Base-by-base conservation (phyloP, 2,113 vertebrate species). In the Gnathonemus echidnorhynchus region DNA sequence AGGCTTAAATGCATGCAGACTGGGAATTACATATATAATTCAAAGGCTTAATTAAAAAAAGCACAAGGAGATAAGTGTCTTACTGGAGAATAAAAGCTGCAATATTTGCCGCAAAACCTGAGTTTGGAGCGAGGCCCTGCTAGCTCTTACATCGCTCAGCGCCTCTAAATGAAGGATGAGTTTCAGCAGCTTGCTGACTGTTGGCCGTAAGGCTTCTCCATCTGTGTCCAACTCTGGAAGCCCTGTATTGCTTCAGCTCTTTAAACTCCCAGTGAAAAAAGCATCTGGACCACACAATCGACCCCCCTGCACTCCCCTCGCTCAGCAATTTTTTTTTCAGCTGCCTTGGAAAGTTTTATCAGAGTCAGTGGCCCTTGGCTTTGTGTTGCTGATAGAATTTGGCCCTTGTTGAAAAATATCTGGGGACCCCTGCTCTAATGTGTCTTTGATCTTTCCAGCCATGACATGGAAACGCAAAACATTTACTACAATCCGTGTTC, bases 31-130 rank as follows among this genome's bases (percentile, higher is more conserved):
- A 52, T 77, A 46, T 80, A 53, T 39, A 89, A 83, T 83, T 83
- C 46, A 31, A 74, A 88, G 58, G 24, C 58, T 74, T 74, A 88
- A 88, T 88, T 88, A 88, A 88, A 80, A 80, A 89, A 50, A 58
- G 15, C 56, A 83, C 48, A 53, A 52, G 49, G n/a, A 31, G 48
- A 87, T 52, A 52, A 89, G 31, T 7, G n/a, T 50, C 62, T 42
- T 31, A 42, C 27, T 50, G 31, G 21, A 49, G 42, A 42, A 89
- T 50, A 42, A 83, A 53, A 89, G 48, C 21, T 24, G 53, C 19
- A 56, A 56, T 56, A 80, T 89, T 35, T 83, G 88, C 62, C 24
- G 17, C n/a, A 8, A 83, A 70, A 80, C 31, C 88, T 83, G 24
- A 24, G 31, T n/a, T 66, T 9, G 48, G n/a, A 39, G 21, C 15